phyloP scores from a whole-genome alignment of 2,888 invertebrate species.

The Osedax frankpressi region DNA sequence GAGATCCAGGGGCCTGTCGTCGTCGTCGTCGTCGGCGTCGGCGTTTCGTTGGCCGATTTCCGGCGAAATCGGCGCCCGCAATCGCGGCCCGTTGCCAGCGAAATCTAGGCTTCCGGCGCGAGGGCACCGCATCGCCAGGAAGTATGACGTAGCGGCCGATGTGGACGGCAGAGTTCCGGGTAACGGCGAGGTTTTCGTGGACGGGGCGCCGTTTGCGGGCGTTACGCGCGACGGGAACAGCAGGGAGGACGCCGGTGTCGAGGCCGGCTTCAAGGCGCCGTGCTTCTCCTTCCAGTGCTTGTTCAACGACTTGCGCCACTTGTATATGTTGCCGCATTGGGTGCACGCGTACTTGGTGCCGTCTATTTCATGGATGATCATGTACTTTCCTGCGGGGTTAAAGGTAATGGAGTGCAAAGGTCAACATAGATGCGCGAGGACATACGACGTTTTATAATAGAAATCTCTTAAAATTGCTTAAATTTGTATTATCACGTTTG shows the following conservation, averaged over 20 bases:
- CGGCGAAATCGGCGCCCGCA: neutral
- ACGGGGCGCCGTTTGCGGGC: conserved; percentile 27
- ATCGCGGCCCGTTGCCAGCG: neutral
- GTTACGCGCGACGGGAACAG: conserved; percentile 30
- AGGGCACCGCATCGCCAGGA: conserved; percentile 29
- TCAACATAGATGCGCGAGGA: too few relatives aligned
- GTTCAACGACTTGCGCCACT: conserved; percentile 45
- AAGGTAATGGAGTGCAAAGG: too few relatives aligned
- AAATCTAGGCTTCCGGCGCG: conserved; percentile 25
- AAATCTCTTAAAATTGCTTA: too few relatives aligned
- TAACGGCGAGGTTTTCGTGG: neutral
- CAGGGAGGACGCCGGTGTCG: conserved; percentile 2
- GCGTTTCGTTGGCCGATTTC: neutral
- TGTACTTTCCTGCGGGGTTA: conserved; percentile 40
- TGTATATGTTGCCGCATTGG: conserved; percentile 45
- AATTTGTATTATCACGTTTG: too few relatives aligned
- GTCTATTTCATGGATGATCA: conserved; percentile 38
- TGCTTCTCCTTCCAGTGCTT: conserved; percentile 48
- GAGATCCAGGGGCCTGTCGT: conserved; percentile 15
- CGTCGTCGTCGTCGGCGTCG: neutral
- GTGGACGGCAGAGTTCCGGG: neutral
- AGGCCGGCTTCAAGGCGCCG: conserved; percentile 18
- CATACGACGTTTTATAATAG: too few relatives aligned
- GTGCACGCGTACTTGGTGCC: conserved; percentile 45
- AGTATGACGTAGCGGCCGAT: neutral